Evolutionary conservation across 2,797 vertebrate species (phyloP), one percentile per base, ranked within the genome.

Genomic region (Sebastes cheni): DNA sequence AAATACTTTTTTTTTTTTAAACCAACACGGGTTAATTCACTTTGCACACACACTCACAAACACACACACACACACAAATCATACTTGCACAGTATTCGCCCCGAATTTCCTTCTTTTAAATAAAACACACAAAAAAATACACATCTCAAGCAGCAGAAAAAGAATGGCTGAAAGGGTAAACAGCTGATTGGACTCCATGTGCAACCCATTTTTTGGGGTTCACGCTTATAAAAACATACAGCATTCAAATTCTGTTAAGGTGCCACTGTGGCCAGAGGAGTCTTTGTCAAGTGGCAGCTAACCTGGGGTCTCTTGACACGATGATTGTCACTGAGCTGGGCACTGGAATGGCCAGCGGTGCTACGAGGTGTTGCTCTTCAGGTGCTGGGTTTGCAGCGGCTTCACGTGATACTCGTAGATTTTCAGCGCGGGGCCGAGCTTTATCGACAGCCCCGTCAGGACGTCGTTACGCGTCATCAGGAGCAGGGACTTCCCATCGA

Each of bases 361-460:
- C 96, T 99, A 99, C 50, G 97, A 97, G 78, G 96, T 95, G 72
- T 92, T 97, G 94, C 96, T 97, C 95, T 98, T 99, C 93, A 98
- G 95, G 95, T 99, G 98, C 79, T 98, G 98, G 82, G 97, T 99
- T 93, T 99, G 99, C 84, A 99, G 95, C 67, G 98, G 97, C 91
- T 99, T 99, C 90, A 99, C 96, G 6, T 99, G 98, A 93, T 99
- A 99, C 90, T 99, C 98, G 18, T 99, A 99, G 94, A 99, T 99
- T 95, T 99, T 99, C 91, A 99, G 95, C 1, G 98, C 99, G 13
- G 99, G 99, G 71, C 99, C 99, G 83, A 99, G 94, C 95, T 99
- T 99, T 95, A 99, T 97, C 25, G 98, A 98, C 95, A 99, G 97
- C 93, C 99, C 99, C 16, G 98, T 99, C 91, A 99, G 94, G 87